Evolutionary conservation across 2,888 invertebrate genomes (phyloP), one percentile per base, ranked within the genome.

Genomic region (Trichopria drosophilae): DNA sequence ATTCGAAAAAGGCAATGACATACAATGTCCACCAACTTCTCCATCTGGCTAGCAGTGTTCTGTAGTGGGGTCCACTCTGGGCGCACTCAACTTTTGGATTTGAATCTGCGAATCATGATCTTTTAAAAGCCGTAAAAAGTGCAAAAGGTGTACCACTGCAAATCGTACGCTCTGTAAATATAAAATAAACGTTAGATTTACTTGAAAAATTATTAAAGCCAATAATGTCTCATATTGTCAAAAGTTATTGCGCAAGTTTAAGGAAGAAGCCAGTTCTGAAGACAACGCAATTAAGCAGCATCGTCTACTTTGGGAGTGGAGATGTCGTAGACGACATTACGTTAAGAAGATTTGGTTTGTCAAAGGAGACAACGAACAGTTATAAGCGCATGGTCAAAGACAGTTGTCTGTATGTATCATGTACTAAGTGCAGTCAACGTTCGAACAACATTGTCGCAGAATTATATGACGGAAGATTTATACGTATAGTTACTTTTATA

Each of bases 11-110:
- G 4, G 31, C 36, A 2, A 53, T 56, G 46, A 43, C 28, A 4
- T 54, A 47, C 7, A 54, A 57, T 26, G 20, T 55, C 10, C 24
- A 24, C 24, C 24, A 24, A 10, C 24, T 24, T 9, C 10, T 24
- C 6, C 24, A 24, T 24, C 6, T 24, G 6, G 24, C 24, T 24
- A 24, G 24, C 6, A 24, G 24, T 24, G 24, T 24, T 10, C 10
- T 24, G 24, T 6, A 24, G 7, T 24, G 24, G 24, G 24, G 24
- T 6, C 24, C 24, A 10, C 10, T 24, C 7, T 24, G 24, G 24
- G 24, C 24, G 6, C 6, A 6, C 6, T 24, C 24, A 10, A 10
- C 24, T 24, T 24, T 24, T 24, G 24, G 7, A 7, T 24, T 24
- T 24, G 24, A 24, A 10, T 24, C 24, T 9, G 24, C 24, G 10